Percentiles rank a stretch among this genome's conserved stretches.
phyloP scores from a whole-genome alignment of 2,113 vertebrate species.

The Megalops atlanticus region DNA sequence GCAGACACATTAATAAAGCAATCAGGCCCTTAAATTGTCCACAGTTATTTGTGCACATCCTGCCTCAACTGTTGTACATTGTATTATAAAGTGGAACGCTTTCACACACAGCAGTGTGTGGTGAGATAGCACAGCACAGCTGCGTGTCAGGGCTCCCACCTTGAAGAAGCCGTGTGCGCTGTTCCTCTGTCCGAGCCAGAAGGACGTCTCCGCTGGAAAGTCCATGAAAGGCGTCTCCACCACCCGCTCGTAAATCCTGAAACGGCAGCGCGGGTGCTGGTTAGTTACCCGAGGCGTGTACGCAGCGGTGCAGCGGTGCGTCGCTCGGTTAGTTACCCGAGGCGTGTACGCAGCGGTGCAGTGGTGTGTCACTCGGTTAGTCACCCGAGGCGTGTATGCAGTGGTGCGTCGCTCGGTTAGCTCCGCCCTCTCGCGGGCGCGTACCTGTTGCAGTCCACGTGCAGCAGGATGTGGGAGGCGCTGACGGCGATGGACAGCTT shows the following conservation, averaged over 20 bases:
- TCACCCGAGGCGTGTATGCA: no score
- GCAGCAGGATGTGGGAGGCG: slow-evolving; percentile 81
- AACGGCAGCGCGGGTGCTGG: background rate
- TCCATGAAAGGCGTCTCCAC: slow-evolving; percentile 79
- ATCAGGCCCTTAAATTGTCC: no score
- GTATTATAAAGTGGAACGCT: no score
- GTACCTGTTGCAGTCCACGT: slow-evolving; percentile 88
- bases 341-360: no score
- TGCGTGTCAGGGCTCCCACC: slow-evolving; percentile 59
- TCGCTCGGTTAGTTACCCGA: no score
- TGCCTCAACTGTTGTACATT: no score
- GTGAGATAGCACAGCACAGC: no score
- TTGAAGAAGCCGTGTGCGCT: slow-evolving; percentile 85
- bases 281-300: background rate
- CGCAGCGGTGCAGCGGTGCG: no score
- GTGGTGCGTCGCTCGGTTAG: no score
- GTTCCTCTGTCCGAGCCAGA: slow-evolving; percentile 88
- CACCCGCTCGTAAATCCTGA: slow-evolving; percentile 86
- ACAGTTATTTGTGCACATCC: no score
- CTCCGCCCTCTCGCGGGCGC: slow-evolving; percentile 23
- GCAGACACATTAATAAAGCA: no score
- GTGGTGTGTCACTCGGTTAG: no score
- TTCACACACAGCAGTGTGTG: background rate
- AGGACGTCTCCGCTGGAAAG: slow-evolving; percentile 74
- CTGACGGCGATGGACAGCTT: slow-evolving; percentile 82